Conservation (phyloP, 2,888 invertebrate species). For the Drosophila putrida region DNA sequence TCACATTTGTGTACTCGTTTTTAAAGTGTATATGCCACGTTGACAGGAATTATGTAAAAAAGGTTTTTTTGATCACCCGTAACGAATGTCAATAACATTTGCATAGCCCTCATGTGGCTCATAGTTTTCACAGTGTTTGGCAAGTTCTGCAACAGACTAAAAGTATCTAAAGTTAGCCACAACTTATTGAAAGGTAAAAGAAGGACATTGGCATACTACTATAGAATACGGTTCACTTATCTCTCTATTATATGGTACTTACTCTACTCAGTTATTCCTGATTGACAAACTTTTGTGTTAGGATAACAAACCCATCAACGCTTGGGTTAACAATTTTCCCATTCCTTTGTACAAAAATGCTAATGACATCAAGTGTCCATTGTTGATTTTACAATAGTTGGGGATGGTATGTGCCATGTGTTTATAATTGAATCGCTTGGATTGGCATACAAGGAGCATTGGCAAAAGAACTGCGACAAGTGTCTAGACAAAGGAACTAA, state of each 20-base stretch:
- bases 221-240: conserved; percentile 37
- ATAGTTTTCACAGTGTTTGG: conserved; percentile 9
- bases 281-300: conserved; percentile 32
- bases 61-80: conserved; percentile 1
- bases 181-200: not conserved
- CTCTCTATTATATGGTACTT: conserved; percentile 42
- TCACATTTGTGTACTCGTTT: conserved; percentile 8
- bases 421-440: conserved; percentile 33
- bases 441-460: conserved; percentile 17
- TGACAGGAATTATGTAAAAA: conserved; percentile 39
- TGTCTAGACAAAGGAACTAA: conserved; percentile 51
- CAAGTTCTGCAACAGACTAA: conserved; percentile 42
- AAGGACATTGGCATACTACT: conserved; percentile 25
- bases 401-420: conserved; percentile 23
- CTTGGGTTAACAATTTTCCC: conserved; percentile 29
- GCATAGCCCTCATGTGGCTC: conserved; percentile 32
- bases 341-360: conserved; percentile 2
- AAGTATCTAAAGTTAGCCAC: conserved; percentile 45
- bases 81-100: conserved; percentile 54
- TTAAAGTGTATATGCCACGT: not conserved
- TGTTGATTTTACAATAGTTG: conserved; percentile 42
- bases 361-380: conserved; percentile 36
- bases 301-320: conserved; percentile 32
- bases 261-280: conserved; percentile 10
- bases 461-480: conserved; percentile 17